Conservation (phyloP, 2,797 vertebrate genomes). For the Astyanax mexicanus region DNA sequence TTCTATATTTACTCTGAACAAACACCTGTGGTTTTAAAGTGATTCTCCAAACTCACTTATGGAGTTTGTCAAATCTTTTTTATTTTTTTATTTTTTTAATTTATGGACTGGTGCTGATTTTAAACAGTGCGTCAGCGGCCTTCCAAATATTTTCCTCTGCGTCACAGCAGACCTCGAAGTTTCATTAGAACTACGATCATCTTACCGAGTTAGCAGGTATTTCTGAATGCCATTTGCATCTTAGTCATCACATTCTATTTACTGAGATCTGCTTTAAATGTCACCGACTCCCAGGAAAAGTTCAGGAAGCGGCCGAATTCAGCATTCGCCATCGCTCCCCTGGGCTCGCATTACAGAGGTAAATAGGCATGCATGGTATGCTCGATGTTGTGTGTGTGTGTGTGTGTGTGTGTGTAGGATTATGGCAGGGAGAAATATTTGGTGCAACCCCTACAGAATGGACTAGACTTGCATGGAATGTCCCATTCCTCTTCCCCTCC, state of each 20-base stretch:
- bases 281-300: constrained; percentile 24
- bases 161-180: constrained; percentile 10
- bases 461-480: not conserved
- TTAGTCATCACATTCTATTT: constrained; percentile 11
- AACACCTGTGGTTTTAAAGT: not conserved
- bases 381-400: not conserved
- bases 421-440: not conserved
- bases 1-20: not conserved
- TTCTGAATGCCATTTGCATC: constrained; percentile 13
- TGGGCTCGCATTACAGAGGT: constrained; percentile 11
- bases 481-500: not conserved
- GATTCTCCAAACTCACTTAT: not conserved
- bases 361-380: not conserved
- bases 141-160: constrained; percentile 30
- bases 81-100: no score
- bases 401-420: no score
- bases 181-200: constrained; percentile 1
- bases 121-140: not conserved
- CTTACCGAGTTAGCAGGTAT: constrained; percentile 26
- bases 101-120: constrained; percentile 6
- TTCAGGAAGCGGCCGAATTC: constrained; percentile 1
- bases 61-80: not conserved
- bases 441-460: not conserved
- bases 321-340: not conserved
- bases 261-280: constrained; percentile 36